Evolutionary conservation across 2,888 invertebrate genomes (phyloP).

Genomic region (Hemicrepidius hirtus): DNA sequence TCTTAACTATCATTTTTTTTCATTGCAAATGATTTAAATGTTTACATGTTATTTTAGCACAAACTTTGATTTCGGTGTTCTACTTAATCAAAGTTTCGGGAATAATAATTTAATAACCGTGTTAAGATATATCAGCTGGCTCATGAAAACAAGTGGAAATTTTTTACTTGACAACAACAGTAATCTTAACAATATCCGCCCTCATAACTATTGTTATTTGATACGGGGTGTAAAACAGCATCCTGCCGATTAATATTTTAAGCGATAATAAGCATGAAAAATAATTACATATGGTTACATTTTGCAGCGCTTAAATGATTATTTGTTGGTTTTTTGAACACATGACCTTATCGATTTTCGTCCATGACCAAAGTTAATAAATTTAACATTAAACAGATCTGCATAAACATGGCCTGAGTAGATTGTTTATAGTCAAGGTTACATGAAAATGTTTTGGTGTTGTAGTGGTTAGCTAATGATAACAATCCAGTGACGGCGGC

Average conservation of each 20-base stretch:
- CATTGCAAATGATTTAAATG: too few species aligned
- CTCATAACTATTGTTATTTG: slow-evolving; percentile 9
- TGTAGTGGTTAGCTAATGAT: background rate
- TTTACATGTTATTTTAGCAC: too few species aligned
- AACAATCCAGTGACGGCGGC: background rate
- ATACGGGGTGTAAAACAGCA: slow-evolving; percentile 31
- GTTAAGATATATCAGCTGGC: too few species aligned
- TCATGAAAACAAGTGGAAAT: background rate
- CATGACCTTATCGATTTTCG: slow-evolving; percentile 3
- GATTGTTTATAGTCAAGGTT: slow-evolving; percentile 33
- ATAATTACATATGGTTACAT: background rate
- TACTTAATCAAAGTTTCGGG: too few species aligned
- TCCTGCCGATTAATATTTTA: slow-evolving; percentile 13
- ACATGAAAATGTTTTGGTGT: slow-evolving; percentile 8
- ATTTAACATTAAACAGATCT: slow-evolving; percentile 27
- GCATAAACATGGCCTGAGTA: slow-evolving; percentile 2
- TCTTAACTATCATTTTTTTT: too few species aligned
- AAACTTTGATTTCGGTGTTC: too few species aligned
- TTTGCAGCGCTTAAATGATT: background rate
- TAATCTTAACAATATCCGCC: slow-evolving; percentile 22
- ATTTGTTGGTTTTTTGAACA: background rate
- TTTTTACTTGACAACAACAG: background rate
- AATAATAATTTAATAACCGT: too few species aligned
- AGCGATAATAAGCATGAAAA: background rate
- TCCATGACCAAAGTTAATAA: slow-evolving; percentile 19